Percentiles rank a stretch among this genome's conserved stretches.
phyloP scores from a whole-genome alignment of 2,797 vertebrate genomes.

The Sparus aurata region DNA sequence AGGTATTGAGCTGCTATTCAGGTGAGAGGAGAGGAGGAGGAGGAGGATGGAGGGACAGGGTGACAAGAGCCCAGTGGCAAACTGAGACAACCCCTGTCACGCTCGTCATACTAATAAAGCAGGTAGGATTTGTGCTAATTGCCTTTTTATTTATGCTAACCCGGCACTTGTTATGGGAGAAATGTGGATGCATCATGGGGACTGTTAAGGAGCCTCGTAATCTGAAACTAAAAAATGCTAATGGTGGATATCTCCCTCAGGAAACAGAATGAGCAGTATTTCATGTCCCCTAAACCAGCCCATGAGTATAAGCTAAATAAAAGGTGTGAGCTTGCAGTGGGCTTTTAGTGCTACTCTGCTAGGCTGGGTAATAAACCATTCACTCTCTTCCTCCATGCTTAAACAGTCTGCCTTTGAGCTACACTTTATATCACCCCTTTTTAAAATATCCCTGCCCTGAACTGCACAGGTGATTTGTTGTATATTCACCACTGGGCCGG shows the following conservation, averaged over 20 bases:
- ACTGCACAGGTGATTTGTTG: slow-evolving; percentile 81
- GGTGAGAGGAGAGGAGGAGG: slow-evolving; percentile 51
- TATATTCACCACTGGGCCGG: slow-evolving; percentile 63
- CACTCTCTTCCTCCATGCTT: slow-evolving; percentile 54
- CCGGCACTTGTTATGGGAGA: slow-evolving; percentile 11
- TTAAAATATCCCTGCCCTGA: slow-evolving; percentile 70
- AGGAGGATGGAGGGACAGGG: slow-evolving; percentile 33
- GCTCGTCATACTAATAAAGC: slow-evolving; percentile 62
- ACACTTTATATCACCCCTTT: slow-evolving; percentile 72
- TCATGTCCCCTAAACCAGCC: slow-evolving; percentile 54
- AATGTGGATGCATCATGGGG: slow-evolving; percentile 28
- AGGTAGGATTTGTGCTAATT: slow-evolving; percentile 32
- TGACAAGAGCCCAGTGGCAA: slow-evolving; percentile 56
- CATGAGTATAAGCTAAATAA: slow-evolving; percentile 62
- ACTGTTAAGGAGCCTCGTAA: slow-evolving; percentile 28
- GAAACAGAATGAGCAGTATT: slow-evolving; percentile 50
- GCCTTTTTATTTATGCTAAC: slow-evolving; percentile 44
- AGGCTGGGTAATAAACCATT: slow-evolving; percentile 71
- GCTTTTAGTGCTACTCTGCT: slow-evolving; percentile 65
- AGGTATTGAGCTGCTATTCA: slow-evolving; percentile 65
- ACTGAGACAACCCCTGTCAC: slow-evolving; percentile 32
- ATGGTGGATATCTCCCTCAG: slow-evolving; percentile 23
- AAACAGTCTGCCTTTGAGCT: slow-evolving; percentile 71
- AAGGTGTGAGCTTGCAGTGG: slow-evolving; percentile 64
- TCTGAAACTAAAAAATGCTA: slow-evolving; percentile 35